These are phyloP conservation scores for Papilio elwesi DNA, from an alignment of 2,888 invertebrate genomes.

Conservation along the genomic window DNA sequence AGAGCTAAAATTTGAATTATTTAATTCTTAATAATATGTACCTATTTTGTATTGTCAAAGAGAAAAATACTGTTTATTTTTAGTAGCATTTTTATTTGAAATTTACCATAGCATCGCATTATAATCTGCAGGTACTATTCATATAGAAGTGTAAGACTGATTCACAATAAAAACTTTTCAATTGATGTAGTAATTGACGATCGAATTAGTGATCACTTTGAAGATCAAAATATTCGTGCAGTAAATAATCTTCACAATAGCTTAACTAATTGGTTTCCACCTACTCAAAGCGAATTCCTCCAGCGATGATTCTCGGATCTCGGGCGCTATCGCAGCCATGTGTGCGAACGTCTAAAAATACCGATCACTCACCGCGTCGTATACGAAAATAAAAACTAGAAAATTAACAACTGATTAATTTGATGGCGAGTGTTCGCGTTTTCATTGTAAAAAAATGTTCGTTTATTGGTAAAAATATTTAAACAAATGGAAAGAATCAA, in stretches of 20 bases:
- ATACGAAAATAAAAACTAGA: conserved; percentile 60
- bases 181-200: conserved; percentile 24
- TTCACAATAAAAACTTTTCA: conserved; percentile 3
- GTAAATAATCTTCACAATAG: conserved; percentile 40
- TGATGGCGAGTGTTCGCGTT: conserved; percentile 39
- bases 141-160: too few relatives aligned
- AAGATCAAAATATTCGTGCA: conserved; percentile 13
- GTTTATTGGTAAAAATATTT: conserved; percentile 9
- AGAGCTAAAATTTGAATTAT: too few relatives aligned
- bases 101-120: too few relatives aligned
- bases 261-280: conserved; percentile 44
- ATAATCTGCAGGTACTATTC: too few relatives aligned
- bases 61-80: too few relatives aligned
- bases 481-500: not conserved
- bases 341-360: conserved; percentile 67
- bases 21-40: too few relatives aligned
- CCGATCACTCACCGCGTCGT: conserved; percentile 55
- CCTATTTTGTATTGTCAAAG: too few relatives aligned
- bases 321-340: conserved; percentile 58
- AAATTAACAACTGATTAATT: conserved; percentile 47
- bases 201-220: conserved; percentile 17
- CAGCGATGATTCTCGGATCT: conserved; percentile 60
- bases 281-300: conserved; percentile 50
- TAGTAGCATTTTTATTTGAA: too few relatives aligned
- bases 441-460: conserved; percentile 29